A percentile compares a stretch with the other conserved stretches of the same genome.
Evolutionary conservation across 2,797 vertebrate genomes (phyloP).

Genomic region (Coranthus polyacanthus): DNA sequence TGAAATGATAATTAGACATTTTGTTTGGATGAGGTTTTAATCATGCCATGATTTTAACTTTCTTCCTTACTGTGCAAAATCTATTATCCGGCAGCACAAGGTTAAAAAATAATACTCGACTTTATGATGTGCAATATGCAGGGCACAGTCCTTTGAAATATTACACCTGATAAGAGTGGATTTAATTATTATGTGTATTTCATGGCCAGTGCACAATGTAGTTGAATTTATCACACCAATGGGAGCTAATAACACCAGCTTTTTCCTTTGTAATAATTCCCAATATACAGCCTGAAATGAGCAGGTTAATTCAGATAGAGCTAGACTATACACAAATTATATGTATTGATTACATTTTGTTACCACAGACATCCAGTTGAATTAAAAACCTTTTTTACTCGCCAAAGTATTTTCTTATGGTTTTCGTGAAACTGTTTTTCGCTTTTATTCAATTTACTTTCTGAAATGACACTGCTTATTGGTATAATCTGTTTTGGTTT

Average conservation of each 20-base stretch:
- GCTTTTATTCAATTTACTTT: not conserved
- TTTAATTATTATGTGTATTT: conserved; percentile 48
- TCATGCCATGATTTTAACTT: conserved; percentile 36
- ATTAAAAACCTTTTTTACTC: too few relatives aligned
- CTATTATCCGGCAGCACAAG: conserved; percentile 21
- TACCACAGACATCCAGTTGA: too few relatives aligned
- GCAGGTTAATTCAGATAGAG: too few relatives aligned
- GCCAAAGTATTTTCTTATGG: too few relatives aligned
- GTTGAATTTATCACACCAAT: conserved; percentile 18
- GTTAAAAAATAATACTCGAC: conserved; percentile 16
- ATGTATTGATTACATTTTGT: too few relatives aligned
- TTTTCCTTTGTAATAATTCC: not conserved
- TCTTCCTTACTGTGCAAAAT: conserved; percentile 8
- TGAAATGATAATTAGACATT: conserved; percentile 37
- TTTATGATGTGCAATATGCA: conserved; percentile 22
- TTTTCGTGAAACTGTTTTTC: not conserved
- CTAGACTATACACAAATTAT: too few relatives aligned
- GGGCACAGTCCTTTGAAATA: conserved; percentile 32
- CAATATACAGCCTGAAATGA: not conserved
- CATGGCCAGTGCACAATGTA: conserved; percentile 12
- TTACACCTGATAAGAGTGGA: conserved; percentile 36
- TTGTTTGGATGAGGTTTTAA: conserved; percentile 49
- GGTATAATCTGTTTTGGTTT: not conserved
- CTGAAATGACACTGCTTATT: not conserved
- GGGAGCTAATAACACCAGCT: conserved; percentile 9